Evolutionary conservation across 2,888 invertebrate genomes (phyloP), one percentile per base, ranked within the genome.

Genomic region (Oeneis ivallda): DNA sequence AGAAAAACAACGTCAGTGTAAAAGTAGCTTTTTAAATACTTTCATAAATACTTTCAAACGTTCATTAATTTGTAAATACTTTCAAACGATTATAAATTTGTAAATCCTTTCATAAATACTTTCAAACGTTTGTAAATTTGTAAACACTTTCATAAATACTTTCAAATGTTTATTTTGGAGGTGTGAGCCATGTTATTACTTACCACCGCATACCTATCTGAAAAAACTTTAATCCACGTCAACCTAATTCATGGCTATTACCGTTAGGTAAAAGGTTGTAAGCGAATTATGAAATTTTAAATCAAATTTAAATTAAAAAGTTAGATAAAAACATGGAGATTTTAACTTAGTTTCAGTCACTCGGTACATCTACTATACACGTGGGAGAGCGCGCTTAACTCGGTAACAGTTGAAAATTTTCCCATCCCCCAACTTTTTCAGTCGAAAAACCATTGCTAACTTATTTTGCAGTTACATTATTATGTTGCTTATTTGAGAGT

Each of bases 341-440:
- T 69, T 57, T 59, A 67, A 69, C 62, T 69, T 56, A 57, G 62
- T 69, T 69, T 47, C 41, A 39, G 56, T 56, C 56, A 56, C 62
- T 66, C 68, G 58, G 64, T 66, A 49, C 64, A 49, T 66, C 17
- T 65, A 62, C 9, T 65, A 62, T 68, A 65, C 70, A 66, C 70
- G 65, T 59, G 70, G 70, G 70, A n/a, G n/a, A 70, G 34, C 11
- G 13, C 17, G 62, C 50, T 10, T 58, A 57, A 65, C 67, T 66
- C 60, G 45, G 68, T 63, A 68, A 71, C 71, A 64, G 72, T 72
- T 70, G 71, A 64, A 73, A 70, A 71, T 72, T 72, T 60, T 62
- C 68, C 56, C 60, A 50, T 26, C 49, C 34, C 47, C n/a, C 63
- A 73, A 73, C 70, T 70, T 73, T 73, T 72, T 69, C 63, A 66